Evolutionary conservation across 2,888 invertebrate genomes (phyloP), one percentile per base, ranked within the genome.

Genomic region (Ypsolopha sequella): DNA sequence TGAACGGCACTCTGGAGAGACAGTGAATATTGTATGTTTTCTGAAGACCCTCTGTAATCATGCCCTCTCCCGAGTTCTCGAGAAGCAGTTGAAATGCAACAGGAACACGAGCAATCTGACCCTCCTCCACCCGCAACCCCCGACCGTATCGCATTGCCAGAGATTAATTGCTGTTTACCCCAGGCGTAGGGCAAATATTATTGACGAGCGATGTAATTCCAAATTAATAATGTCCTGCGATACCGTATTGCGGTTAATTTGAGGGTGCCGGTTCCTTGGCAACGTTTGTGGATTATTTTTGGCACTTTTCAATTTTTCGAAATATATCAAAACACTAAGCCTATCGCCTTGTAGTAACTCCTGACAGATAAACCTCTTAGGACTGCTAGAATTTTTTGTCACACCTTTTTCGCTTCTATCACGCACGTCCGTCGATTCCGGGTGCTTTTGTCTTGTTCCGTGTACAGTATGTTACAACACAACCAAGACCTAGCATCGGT

Each of bases 121-220:
- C 61, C 70, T 73, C 71, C 65, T 58, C 61, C 36, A 7, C 41
- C 62, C 67, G 24, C 24, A 24, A 24, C 61, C 58, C 56, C 60
- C 60, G 65, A 56, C 67, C 67, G 73, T 80, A 84, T 82, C 82
- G 73, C 70, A 76, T 84, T 77, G 77, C 82, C 70, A 70, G 44
- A 77, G 78, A 85, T 86, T 85, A 84, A 86, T 86, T 85, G 84
- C 66, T 74, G 74, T 80, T 84, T 80, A 71, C 79, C 80, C 80
- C 76, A 61, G 58, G 64, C 70, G 67, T 58, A 61, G 70, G 71
- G 70, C 73, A 68, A 73, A 73, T 72, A 73, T 72, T 68, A 67
- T 81, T 80, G 76, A 74, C 68, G 63, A 73, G 68, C 68, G 70
- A 66, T 72, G 72, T 77, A 75, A 81, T 80, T 70, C 62, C 63